Conservation (phyloP, 2,888 invertebrate genomes). For the Mamestra brassicae region DNA sequence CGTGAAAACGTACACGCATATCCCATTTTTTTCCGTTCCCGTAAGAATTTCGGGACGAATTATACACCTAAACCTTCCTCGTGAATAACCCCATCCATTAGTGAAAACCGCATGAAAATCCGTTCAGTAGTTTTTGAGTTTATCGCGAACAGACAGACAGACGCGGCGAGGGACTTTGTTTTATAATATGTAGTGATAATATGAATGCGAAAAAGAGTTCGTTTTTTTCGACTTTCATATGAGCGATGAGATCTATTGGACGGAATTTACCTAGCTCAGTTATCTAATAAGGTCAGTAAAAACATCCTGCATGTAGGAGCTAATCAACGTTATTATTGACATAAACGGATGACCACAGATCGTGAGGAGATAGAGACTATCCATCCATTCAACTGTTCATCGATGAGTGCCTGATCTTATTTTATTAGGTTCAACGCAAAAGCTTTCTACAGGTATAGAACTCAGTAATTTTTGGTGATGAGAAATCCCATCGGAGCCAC, state of each 20-base stretch:
- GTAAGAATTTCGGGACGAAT: no score
- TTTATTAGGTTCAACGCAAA: not conserved
- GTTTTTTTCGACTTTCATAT: not conserved
- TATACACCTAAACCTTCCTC: no score
- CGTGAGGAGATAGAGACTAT: not conserved
- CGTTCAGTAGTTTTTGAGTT: no score
- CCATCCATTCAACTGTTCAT: conserved; percentile 13
- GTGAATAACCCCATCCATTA: no score
- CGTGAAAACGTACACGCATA: not conserved
- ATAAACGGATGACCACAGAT: conserved; percentile 23
- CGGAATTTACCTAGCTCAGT: not conserved
- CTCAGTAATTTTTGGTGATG: no score
- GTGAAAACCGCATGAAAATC: no score
- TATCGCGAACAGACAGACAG: no score
- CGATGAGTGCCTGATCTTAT: conserved; percentile 1
- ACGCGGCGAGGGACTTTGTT: no score
- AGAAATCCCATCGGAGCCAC: no score
- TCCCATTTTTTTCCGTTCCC: no score
- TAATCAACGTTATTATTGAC: conserved; percentile 14
- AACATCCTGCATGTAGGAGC: not conserved
- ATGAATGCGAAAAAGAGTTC: not conserved
- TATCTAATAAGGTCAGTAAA: not conserved
- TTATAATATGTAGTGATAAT: no score
- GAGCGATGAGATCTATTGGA: not conserved
- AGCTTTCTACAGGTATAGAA: not conserved